Conservation (phyloP, 2,888 invertebrate species). For the Tetrapedia diversipes region DNA sequence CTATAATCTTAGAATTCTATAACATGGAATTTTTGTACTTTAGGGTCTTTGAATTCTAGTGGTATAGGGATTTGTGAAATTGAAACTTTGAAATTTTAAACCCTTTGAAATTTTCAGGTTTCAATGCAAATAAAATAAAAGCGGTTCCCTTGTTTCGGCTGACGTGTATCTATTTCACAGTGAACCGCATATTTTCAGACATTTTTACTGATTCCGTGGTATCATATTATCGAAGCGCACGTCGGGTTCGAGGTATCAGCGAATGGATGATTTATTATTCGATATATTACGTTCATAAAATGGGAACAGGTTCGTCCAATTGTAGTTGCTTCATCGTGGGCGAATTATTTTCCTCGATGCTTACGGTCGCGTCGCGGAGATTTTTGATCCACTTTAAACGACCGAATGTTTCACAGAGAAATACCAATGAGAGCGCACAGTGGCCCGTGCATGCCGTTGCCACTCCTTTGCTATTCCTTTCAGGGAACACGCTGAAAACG, state of each 20-base stretch:
- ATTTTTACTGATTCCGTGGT: background rate
- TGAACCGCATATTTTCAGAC: background rate
- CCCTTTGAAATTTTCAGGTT: too few relatives aligned
- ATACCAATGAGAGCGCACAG: slow-evolving; percentile 42
- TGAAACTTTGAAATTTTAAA: too few relatives aligned
- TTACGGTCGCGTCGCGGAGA: slow-evolving; percentile 12
- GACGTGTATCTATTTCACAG: background rate
- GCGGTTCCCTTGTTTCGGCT: too few relatives aligned
- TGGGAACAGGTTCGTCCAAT: background rate
- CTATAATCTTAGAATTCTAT: too few relatives aligned
- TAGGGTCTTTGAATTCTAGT: too few relatives aligned
- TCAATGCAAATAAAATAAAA: too few relatives aligned
- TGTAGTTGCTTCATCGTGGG: background rate
- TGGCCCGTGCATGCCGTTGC: slow-evolving; percentile 15
- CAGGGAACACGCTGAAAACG: slow-evolving; percentile 28
- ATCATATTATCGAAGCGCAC: slow-evolving; percentile 6
- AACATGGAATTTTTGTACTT: too few relatives aligned
- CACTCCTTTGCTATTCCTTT: slow-evolving; percentile 27
- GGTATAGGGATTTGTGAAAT: too few relatives aligned
- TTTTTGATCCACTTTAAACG: slow-evolving; percentile 33
- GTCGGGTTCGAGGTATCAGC: background rate
- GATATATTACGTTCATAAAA: slow-evolving; percentile 1
- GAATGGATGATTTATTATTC: slow-evolving; percentile 9
- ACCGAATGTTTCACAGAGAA: slow-evolving; percentile 19
- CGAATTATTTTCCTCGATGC: slow-evolving; percentile 41